Conservation (phyloP, 1,140 invertebrate genomes). For the Coenobita brevimanus region DNA sequence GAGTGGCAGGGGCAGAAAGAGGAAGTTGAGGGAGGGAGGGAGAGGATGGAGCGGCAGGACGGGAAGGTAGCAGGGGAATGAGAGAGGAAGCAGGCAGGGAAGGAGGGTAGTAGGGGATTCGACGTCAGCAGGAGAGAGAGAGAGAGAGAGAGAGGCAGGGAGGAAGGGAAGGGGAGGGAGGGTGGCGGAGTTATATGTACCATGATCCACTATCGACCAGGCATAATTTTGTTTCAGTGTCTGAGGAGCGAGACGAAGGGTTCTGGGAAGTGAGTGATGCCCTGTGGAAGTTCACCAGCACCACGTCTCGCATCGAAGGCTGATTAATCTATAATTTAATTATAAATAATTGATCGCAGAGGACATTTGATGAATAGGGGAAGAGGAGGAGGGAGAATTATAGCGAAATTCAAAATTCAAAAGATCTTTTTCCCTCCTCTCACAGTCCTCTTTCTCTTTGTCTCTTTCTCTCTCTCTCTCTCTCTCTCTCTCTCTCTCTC, state of each 20-base stretch:
- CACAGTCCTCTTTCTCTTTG: neutral
- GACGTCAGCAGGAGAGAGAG: too few species aligned
- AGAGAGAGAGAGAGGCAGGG: too few species aligned
- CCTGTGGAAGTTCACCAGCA: slow-evolving; percentile 36
- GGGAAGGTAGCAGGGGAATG: neutral
- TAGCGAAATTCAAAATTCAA: slow-evolving; percentile 50
- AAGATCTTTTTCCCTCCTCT: slow-evolving; percentile 27
- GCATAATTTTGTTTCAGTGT: too few species aligned
- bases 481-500: slow-evolving; percentile 1
- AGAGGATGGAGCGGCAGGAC: neutral
- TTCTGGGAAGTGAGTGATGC: slow-evolving; percentile 49
- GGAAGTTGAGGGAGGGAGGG: too few species aligned
- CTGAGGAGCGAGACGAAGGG: slow-evolving; percentile 10
- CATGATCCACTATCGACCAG: too few species aligned
- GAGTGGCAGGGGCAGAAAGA: too few species aligned
- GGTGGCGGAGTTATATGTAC: neutral
- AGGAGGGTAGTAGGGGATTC: too few species aligned
- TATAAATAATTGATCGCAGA: slow-evolving; percentile 66
- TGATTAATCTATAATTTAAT: slow-evolving; percentile 68
- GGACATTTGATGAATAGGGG: slow-evolving; percentile 60
- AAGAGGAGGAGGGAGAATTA: slow-evolving; percentile 59
- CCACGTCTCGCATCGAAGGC: slow-evolving; percentile 55
- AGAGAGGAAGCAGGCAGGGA: too few species aligned
- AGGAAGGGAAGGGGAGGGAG: neutral
- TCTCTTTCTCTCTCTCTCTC: neutral